These are phyloP conservation scores for Hedya salicella DNA, from an alignment of 2,888 invertebrate genomes.

Conservation along the genomic window DNA sequence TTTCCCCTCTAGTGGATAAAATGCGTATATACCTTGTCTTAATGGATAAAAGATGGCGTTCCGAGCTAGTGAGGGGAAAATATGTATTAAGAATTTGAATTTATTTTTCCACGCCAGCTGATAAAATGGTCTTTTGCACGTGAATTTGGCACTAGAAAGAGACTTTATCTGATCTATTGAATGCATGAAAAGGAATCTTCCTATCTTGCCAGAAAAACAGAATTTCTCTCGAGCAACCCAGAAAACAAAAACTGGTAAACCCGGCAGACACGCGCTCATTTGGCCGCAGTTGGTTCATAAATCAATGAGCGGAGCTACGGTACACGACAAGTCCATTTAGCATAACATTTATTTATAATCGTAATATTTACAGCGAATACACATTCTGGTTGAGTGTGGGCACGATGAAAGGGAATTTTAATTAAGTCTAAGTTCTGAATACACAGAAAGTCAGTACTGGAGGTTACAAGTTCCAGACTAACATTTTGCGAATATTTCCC, in stretches of 20 bases:
- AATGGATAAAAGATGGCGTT: too few species aligned
- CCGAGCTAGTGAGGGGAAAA: too few species aligned
- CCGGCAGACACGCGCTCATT: constrained; percentile 33
- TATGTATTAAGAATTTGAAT: too few species aligned
- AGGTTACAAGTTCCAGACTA: neutral
- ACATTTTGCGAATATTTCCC: too few species aligned
- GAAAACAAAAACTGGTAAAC: constrained; percentile 33
- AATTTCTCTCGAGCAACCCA: constrained; percentile 14
- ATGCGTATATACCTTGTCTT: too few species aligned
- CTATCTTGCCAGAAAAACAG: too few species aligned
- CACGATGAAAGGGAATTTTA: neutral
- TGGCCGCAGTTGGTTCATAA: constrained; percentile 39
- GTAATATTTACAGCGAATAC: constrained; percentile 25
- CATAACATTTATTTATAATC: constrained; percentile 41
- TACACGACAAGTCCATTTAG: constrained; percentile 41
- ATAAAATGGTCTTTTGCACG: too few species aligned
- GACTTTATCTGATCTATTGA: too few species aligned
- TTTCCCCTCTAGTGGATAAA: too few species aligned
- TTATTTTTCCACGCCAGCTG: too few species aligned
- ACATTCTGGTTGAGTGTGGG: constrained; percentile 13
- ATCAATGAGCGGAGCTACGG: constrained; percentile 31
- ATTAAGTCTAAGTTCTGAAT: constrained; percentile 2
- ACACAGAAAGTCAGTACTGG: neutral
- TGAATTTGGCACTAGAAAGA: too few species aligned
- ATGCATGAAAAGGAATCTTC: too few species aligned